Conservation (phyloP, 1,140 invertebrate genomes). For the Zaprionus capensis region DNA sequence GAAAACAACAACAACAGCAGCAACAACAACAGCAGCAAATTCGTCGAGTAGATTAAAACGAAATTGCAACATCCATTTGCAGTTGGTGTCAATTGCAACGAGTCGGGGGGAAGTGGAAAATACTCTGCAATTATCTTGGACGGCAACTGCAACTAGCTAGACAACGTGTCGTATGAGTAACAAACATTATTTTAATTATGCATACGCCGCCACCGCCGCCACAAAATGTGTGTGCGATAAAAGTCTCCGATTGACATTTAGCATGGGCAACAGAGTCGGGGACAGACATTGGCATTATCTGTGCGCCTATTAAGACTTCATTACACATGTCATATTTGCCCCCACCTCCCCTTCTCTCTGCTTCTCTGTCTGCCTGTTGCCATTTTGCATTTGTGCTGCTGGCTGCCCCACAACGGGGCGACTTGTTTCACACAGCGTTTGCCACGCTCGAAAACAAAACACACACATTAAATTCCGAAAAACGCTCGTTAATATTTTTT, state of each 20-base stretch:
- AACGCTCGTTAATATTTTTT: conserved; percentile 65
- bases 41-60: background rate
- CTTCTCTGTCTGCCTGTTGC: background rate
- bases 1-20: background rate
- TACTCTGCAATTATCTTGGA: conserved; percentile 65
- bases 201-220: conserved; percentile 32
- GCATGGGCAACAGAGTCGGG: conserved; percentile 34
- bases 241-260: conserved; percentile 58
- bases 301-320: conserved; percentile 75
- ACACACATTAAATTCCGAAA: conserved; percentile 70
- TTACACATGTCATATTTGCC: conserved; percentile 81
- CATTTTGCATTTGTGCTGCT: background rate
- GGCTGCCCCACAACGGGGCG: background rate
- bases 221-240: conserved; percentile 9
- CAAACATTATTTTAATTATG: conserved; percentile 74
- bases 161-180: conserved; percentile 73
- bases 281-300: conserved; percentile 67
- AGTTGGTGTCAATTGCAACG: conserved; percentile 31
- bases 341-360: background rate
- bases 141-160: conserved; percentile 35
- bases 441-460: background rate
- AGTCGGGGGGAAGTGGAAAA: conserved; percentile 6
- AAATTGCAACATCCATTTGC: conserved; percentile 17
- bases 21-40: background rate
- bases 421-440: conserved; percentile 22